Conservation (phyloP, 2,888 invertebrate species). For the Erebia aethiops region DNA sequence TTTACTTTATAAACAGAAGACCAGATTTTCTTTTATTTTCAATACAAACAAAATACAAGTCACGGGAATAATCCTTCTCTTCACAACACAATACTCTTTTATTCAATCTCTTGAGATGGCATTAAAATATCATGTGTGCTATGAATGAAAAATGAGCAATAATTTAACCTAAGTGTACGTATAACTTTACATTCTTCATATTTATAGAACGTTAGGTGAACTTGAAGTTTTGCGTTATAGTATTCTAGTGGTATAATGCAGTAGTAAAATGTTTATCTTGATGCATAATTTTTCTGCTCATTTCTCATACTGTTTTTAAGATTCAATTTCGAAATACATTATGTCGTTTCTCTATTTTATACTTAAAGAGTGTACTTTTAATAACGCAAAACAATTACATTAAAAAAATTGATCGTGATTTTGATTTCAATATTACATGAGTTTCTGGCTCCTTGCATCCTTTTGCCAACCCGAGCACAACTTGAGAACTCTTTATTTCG, state of each 20-base stretch:
- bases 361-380: too few relatives aligned
- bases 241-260: conserved; percentile 2
- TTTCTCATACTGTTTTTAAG: not conserved
- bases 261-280: conserved; percentile 9
- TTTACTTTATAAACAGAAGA: conserved; percentile 42
- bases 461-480: too few relatives aligned
- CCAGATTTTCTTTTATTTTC: conserved; percentile 40
- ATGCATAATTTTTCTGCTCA: not conserved
- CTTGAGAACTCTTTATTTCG: too few relatives aligned
- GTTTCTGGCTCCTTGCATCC: too few relatives aligned
- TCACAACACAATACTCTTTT: conserved; percentile 25
- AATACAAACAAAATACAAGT: conserved; percentile 36
- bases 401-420: too few relatives aligned
- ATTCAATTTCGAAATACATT: not conserved
- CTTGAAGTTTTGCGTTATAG: not conserved
- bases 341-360: too few relatives aligned
- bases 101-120: conserved; percentile 22
- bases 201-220: conserved; percentile 8
- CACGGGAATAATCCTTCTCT: conserved; percentile 18
- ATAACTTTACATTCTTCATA: conserved; percentile 8
- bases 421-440: too few relatives aligned
- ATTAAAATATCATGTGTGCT: conserved; percentile 26
- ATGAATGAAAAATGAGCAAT: conserved; percentile 19
- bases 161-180: conserved; percentile 17
- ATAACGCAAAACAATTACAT: too few relatives aligned